Evolutionary conservation across 2,888 invertebrate genomes (phyloP).

Genomic region (Trichacis sp.): DNA sequence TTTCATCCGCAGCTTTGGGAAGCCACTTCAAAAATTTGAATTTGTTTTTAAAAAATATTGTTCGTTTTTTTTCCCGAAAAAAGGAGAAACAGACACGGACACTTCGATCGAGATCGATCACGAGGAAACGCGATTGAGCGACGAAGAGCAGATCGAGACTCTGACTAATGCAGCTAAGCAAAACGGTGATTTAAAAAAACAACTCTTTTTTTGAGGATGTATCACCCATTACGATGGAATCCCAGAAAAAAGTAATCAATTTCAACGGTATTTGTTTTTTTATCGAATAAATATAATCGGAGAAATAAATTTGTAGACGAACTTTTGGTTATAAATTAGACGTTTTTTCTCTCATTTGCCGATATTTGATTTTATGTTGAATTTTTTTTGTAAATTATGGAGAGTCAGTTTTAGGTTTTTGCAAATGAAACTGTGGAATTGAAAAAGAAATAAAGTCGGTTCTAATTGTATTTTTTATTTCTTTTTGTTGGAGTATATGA

Average conservation of each 20-base stretch:
- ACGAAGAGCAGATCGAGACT: constrained; percentile 64
- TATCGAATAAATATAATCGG: constrained; percentile 31
- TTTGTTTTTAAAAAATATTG: constrained; percentile 49
- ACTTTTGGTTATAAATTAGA: no score
- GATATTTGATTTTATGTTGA: no score
- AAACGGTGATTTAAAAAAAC: constrained; percentile 70
- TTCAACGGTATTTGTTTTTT: constrained; percentile 8
- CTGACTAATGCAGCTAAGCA: constrained; percentile 69
- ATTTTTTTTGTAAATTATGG: no score
- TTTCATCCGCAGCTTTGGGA: constrained; percentile 14
- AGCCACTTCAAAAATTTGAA: no score
- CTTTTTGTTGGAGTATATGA: no score
- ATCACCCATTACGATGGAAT: no score
- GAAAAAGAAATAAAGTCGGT: no score
- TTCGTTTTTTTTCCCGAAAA: constrained; percentile 23
- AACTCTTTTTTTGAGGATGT: not conserved
- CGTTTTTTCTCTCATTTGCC: no score
- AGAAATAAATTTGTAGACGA: not conserved
- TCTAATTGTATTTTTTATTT: constrained; percentile 41
- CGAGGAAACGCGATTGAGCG: constrained; percentile 66
- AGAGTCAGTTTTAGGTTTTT: no score
- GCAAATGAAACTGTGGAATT: constrained; percentile 53
- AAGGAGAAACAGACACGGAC: constrained; percentile 76
- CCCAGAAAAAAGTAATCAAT: not conserved
- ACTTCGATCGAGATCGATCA: constrained; percentile 74